Base-by-base conservation (phyloP, 53 echinoderm and acorn worm species). In the Holothuria scabra region DNA sequence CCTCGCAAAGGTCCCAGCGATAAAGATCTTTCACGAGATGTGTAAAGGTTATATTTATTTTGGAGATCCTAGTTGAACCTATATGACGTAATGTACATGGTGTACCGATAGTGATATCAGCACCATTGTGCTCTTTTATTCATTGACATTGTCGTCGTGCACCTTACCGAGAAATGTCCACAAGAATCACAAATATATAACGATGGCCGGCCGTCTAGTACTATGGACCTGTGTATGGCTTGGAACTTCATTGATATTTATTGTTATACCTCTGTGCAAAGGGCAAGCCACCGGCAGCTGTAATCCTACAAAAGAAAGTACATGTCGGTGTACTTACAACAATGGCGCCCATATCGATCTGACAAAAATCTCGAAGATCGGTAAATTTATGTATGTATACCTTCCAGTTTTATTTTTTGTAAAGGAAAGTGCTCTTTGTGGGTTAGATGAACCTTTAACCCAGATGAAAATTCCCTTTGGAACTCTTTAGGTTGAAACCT, bases 321-420 rank as follows among this genome's bases (percentile, higher is more conserved):
- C 68, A 1, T 68, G 68, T 34, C 34, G 41, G 22, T 68, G 68
- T 22, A 44, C 41, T 35, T 68, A 68, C 68, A 44, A 28, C 20
- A 38, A 68, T 35, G 68, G 68, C 41, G 35, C 68, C 34, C 16
- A 68, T 37, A 68, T 68, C 41, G 68, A 68, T 16, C 12, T 68
- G 16, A 18, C 9, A 18, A 22, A 37, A 34, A 32, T 68, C 41
- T 35, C 68, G 19, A 68, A 68, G 68, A 34, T 21, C 10, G 68
- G 22, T 20, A 38, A 19, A 26, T 68, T 68, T 35, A 20, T 5
- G 68, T 68, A 38, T 38, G 68, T 68, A 8, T 41, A 41, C 41
- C 3, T 41, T 41, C 8, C 2, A 6, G 41, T 41, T 41, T 41
- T 6, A 41, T 41, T 41, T 0, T n/a, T 10, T 41, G 10, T 41